Conservation (phyloP, 2,888 invertebrate species). For the Eueremaeus valkanovi region DNA sequence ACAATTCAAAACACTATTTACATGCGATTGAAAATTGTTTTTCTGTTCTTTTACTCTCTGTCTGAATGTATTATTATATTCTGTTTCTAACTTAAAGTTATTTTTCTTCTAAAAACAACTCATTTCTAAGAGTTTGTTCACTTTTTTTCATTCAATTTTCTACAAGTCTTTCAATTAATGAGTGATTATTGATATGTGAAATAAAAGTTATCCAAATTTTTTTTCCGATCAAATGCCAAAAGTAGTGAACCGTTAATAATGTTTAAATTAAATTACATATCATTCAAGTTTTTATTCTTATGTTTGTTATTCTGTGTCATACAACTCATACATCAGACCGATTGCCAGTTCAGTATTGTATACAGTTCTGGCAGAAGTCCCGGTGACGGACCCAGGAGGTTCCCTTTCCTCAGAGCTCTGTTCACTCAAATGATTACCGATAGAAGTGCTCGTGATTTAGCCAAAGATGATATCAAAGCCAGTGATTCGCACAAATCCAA, state of each 20-base stretch:
- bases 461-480: background rate
- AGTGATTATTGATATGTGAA: conserved; percentile 9
- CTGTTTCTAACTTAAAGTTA: background rate
- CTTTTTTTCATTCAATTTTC: too few species aligned
- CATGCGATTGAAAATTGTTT: background rate
- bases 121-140: too few species aligned
- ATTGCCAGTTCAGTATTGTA: conserved; percentile 20
- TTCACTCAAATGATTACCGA: conserved; percentile 39
- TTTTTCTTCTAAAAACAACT: background rate
- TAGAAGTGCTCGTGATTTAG: conserved; percentile 36
- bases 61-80: background rate
- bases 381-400: conserved; percentile 28
- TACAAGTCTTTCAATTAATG: background rate
- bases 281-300: background rate
- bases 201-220: background rate
- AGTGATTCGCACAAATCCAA: conserved; percentile 1
- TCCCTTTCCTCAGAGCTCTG: conserved; percentile 40
- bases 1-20: background rate
- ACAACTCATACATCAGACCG: background rate
- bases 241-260: conserved; percentile 25
- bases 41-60: background rate
- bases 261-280: conserved; percentile 5
- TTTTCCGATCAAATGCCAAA: conserved; percentile 7
- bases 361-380: conserved; percentile 23
- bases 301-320: background rate